Evolutionary conservation across 1,140 invertebrate genomes (phyloP).

Genomic region (Tigriopus japonicus): DNA sequence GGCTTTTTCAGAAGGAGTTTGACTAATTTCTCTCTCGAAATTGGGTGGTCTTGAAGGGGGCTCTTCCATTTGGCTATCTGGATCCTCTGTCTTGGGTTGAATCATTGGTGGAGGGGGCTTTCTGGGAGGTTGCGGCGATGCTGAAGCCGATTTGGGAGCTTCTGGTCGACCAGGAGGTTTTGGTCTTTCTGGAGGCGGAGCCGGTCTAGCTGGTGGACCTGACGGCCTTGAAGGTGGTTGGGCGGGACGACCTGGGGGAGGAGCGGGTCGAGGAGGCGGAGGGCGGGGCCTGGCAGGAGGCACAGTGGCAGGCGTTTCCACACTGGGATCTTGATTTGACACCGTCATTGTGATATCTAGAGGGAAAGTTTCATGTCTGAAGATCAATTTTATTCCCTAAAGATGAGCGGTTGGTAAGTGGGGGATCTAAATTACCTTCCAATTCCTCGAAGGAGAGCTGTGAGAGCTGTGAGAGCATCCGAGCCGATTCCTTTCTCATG

Average conservation of each 20-base stretch:
- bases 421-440: neutral
- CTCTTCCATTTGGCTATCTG: too few relatives aligned
- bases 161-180: neutral
- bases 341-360: neutral
- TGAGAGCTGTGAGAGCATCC: conserved; percentile 5
- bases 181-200: neutral
- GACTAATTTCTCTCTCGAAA: neutral
- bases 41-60: too few relatives aligned
- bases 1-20: neutral
- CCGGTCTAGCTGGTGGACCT: neutral
- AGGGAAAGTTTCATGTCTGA: neutral
- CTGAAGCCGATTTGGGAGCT: neutral
- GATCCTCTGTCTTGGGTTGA: too few relatives aligned
- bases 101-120: neutral
- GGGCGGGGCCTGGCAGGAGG: neutral
- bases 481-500: neutral
- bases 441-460: conserved; percentile 9
- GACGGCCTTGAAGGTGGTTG: neutral
- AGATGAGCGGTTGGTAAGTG: neutral
- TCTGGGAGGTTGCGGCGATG: neutral
- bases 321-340: neutral
- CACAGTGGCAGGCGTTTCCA: neutral
- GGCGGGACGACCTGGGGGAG: neutral
- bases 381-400: neutral
- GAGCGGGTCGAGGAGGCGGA: neutral